These are phyloP conservation scores for Nesometra sesokonis DNA, from an alignment of 35 echinoderm and acorn worm genomes.

Conservation along the genomic window DNA sequence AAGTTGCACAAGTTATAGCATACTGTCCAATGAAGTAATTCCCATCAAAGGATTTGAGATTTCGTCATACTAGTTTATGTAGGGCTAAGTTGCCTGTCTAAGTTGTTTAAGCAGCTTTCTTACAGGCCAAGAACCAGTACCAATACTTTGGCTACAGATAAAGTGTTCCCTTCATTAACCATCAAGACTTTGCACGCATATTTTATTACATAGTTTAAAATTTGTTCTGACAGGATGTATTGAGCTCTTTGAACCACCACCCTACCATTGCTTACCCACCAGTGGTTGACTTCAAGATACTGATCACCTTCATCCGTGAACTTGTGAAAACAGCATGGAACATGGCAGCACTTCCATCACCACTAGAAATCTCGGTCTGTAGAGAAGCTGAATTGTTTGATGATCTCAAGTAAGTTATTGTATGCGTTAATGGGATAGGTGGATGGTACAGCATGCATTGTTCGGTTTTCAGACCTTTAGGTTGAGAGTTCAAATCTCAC, in stretches of 20 bases:
- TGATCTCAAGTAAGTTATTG: constrained; percentile 61
- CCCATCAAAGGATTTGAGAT: too few relatives aligned
- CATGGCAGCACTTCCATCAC: constrained; percentile 76
- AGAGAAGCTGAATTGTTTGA: constrained; percentile 72
- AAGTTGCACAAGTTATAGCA: too few relatives aligned
- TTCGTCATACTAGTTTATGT: too few relatives aligned
- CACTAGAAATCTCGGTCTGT: constrained; percentile 48
- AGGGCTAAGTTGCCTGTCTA: too few relatives aligned
- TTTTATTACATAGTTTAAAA: not conserved
- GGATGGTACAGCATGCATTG: too few relatives aligned
- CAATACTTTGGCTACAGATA: too few relatives aligned
- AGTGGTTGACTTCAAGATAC: constrained; percentile 78
- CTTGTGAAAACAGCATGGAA: constrained; percentile 82
- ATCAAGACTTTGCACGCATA: not conserved
- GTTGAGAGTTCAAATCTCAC: too few relatives aligned
- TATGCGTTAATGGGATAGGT: not conserved
- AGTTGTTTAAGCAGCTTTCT: too few relatives aligned
- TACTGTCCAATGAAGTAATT: too few relatives aligned
- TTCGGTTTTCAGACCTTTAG: too few relatives aligned
- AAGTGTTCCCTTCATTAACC: too few relatives aligned
- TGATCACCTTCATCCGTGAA: constrained; percentile 88
- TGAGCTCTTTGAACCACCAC: constrained; percentile 78
- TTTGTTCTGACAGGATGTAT: constrained; percentile 50
- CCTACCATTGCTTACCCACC: constrained; percentile 84
- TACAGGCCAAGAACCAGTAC: too few relatives aligned